Evolutionary conservation across 2,888 invertebrate species (phyloP).

Genomic region (Tipula confusa): DNA sequence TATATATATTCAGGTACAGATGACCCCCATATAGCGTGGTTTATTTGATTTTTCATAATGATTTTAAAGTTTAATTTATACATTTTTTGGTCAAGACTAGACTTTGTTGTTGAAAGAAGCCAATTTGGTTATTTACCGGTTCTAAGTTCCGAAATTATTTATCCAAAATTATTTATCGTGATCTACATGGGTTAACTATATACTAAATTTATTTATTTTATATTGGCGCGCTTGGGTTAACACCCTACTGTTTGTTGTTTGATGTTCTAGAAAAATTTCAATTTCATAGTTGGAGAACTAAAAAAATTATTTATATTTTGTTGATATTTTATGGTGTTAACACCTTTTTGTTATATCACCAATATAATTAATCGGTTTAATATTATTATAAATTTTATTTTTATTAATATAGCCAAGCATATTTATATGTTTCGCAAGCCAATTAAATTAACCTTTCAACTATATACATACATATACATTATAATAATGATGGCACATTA

Average conservation of each 20-base stretch:
- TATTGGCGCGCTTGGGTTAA: neutral
- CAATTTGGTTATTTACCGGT: no score
- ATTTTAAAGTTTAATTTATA: no score
- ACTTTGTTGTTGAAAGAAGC: no score
- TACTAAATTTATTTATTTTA: neutral
- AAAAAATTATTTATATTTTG: no score
- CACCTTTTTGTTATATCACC: neutral
- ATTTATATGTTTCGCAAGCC: neutral
- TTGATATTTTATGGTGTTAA: neutral
- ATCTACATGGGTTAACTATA: no score
- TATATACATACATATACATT: neutral
- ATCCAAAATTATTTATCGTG: no score
- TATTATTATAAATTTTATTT: neutral
- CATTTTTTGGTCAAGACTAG: no score
- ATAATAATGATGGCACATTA: neutral
- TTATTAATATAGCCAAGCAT: neutral
- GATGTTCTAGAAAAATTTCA: slow-evolving; percentile 3
- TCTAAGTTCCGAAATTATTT: no score
- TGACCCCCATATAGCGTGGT: no score
- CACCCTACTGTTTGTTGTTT: neutral
- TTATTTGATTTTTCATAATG: no score
- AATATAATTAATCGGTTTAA: neutral
- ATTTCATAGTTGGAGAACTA: neutral
- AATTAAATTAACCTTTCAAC: slow-evolving; percentile 3
- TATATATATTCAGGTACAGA: no score